Base-by-base conservation (phyloP, 2,888 invertebrate genomes). In the Poecilobothrus nobilitatus region DNA sequence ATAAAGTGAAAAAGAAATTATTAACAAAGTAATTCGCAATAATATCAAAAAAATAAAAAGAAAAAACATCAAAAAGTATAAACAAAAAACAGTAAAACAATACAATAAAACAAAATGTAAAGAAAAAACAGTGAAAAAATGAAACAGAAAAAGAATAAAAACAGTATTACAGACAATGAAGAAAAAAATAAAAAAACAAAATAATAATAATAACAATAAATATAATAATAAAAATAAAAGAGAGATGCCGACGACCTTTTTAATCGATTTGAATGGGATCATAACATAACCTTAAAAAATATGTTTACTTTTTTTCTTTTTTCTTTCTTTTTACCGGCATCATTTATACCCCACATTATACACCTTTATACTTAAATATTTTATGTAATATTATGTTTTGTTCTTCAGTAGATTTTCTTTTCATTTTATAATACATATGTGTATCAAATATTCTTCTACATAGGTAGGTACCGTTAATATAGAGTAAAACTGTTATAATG, bases 21-120 rank as follows among this genome's bases (percentile, higher is more conserved):
- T 53, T 53, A 18, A 53, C 53, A 53, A 53, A 53, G 53, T 53
- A 53, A 53, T 53, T 53, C n/a, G 53, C 53, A 53, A n/a, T 53
- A 53, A 53, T 15, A 53, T 53, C 2, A 53, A 15, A 53, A 18
- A 53, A 15, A 53, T 15, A 53, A 9, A 53, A 12, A 12, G 18
- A 18, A n/a, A 53, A 53, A 53, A 15, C 15, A 53, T 1, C 7
- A 6, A 18, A 53, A 9, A 37, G 1, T 2, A 12, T 1, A 18
- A 53, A 18, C 1, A 18, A 1, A 18, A 18, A 53, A 53, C 6
- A 18, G 18, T 18, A 53, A 15, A 53, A 53, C 15, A 6, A 53
- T 12, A 53, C 53, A 53, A 18, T 53, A 18, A 53, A 53, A 9
- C 1, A 53, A 15, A 41, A 41, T 41, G 4, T 41, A 41, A 41